These are phyloP conservation scores for Agapostemon virescens DNA, from an alignment of 2,888 invertebrate species.

Conservation along the genomic window DNA sequence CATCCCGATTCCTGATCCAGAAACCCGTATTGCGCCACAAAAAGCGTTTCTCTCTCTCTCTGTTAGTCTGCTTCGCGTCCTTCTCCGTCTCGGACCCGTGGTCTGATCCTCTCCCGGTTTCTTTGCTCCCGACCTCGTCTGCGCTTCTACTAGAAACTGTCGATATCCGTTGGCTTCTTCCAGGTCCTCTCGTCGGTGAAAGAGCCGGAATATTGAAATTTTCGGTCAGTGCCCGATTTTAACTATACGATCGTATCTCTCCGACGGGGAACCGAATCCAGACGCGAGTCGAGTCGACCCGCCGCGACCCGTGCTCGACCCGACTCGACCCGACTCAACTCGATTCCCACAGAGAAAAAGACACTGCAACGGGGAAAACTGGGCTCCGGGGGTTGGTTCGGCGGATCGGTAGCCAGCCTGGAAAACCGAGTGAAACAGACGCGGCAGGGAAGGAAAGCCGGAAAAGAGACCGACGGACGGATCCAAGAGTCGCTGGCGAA, in stretches of 20 bases:
- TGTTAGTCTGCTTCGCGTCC: neutral
- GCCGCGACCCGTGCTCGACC: slow-evolving; percentile 27
- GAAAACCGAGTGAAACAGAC: slow-evolving; percentile 38
- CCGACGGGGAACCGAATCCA: slow-evolving; percentile 41
- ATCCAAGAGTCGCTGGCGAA: slow-evolving; percentile 30
- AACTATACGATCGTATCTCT: slow-evolving; percentile 67
- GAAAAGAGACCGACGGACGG: slow-evolving; percentile 26
- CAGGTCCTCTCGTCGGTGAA: slow-evolving; percentile 55
- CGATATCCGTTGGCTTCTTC: slow-evolving; percentile 60
- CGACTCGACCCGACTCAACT: slow-evolving; percentile 30
- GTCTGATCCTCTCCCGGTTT: slow-evolving; percentile 22
- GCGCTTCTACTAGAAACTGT: slow-evolving; percentile 53
- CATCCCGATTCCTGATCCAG: slow-evolving; percentile 47
- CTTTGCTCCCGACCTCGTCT: slow-evolving; percentile 36
- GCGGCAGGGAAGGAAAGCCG: slow-evolving; percentile 5
- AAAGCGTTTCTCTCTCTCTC: slow-evolving; percentile 44
- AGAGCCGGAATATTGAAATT: slow-evolving; percentile 74
- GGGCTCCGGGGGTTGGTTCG: slow-evolving; percentile 16
- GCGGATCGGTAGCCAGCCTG: slow-evolving; percentile 25
- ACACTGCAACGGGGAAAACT: neutral
- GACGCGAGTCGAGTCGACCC: slow-evolving; percentile 48
- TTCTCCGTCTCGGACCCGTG: neutral
- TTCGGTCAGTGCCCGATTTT: slow-evolving; percentile 74
- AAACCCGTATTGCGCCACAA: slow-evolving; percentile 45
- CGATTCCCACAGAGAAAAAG: neutral